Conservation (phyloP, 2,888 invertebrate species). For the Cylloceria caligata region DNA sequence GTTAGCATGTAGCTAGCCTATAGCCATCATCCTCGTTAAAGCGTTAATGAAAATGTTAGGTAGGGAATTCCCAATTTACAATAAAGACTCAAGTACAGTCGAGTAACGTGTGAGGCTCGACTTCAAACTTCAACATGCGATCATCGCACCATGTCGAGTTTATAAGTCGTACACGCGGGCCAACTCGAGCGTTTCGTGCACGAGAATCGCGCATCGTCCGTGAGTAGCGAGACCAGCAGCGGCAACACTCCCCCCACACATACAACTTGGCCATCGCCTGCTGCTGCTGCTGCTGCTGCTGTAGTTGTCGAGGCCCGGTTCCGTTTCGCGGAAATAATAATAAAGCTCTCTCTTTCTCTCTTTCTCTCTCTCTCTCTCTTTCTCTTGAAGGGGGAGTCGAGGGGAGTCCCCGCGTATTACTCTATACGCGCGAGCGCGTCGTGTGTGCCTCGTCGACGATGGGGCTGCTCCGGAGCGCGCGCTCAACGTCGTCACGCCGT, state of each 20-base stretch:
- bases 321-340: conserved; percentile 78
- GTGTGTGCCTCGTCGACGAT: conserved; percentile 30
- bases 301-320: conserved; percentile 70
- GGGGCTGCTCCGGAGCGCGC: not conserved
- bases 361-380: not conserved
- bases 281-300: conserved; percentile 7
- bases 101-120: conserved; percentile 27
- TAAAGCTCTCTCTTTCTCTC: conserved; percentile 66
- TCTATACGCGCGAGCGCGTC: conserved; percentile 16
- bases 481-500: conserved; percentile 69
- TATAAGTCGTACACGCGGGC: conserved; percentile 71
- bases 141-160: conserved; percentile 66
- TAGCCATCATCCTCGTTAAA: too few relatives aligned
- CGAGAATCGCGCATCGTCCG: conserved; percentile 44
- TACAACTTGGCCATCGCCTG: conserved; percentile 1
- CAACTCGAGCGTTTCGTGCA: conserved; percentile 74
- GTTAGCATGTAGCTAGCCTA: too few relatives aligned
- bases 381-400: conserved; percentile 13
- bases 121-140: conserved; percentile 58
- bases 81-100: conserved; percentile 23
- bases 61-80: too few relatives aligned
- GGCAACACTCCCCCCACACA: conserved; percentile 11
- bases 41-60: too few relatives aligned
- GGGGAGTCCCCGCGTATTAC: conserved; percentile 33
- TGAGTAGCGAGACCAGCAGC: conserved; percentile 15